Conservation (phyloP, 2,888 invertebrate genomes). For the Spialia ferax region DNA sequence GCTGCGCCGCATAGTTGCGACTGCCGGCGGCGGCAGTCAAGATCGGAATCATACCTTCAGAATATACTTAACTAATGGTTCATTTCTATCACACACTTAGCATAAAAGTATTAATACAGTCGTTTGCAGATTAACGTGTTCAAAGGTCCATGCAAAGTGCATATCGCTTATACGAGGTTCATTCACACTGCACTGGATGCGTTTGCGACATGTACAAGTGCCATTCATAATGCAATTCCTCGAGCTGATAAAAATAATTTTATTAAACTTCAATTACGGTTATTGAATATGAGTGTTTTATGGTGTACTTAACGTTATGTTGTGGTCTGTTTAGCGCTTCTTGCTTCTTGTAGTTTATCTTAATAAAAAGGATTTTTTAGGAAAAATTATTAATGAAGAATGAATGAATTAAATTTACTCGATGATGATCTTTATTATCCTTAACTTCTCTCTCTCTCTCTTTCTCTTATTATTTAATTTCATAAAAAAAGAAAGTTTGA, state of each 20-base stretch:
- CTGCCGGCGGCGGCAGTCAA: no score
- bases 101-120: neutral
- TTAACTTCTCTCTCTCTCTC: no score
- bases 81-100: neutral
- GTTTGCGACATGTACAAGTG: conserved; percentile 31
- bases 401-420: no score
- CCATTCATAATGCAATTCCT: conserved; percentile 52
- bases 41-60: no score
- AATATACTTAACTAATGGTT: no score
- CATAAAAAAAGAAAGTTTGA: no score
- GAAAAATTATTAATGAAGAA: no score
- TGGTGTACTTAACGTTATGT: neutral
- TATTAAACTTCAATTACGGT: neutral
- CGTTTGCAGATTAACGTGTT: conserved; percentile 45
- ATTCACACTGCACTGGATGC: conserved; percentile 58
- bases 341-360: no score
- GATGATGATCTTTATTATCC: no score
- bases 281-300: neutral
- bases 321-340: neutral
- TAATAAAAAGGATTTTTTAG: no score
- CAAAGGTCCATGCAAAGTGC: conserved; percentile 52
- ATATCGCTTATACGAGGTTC: conserved; percentile 51
- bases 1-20: no score
- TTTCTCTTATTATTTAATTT: no score
- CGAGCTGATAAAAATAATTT: neutral